Evolutionary conservation across 2,888 invertebrate species (phyloP).

Genomic region (Troglohyphantes excavatus): DNA sequence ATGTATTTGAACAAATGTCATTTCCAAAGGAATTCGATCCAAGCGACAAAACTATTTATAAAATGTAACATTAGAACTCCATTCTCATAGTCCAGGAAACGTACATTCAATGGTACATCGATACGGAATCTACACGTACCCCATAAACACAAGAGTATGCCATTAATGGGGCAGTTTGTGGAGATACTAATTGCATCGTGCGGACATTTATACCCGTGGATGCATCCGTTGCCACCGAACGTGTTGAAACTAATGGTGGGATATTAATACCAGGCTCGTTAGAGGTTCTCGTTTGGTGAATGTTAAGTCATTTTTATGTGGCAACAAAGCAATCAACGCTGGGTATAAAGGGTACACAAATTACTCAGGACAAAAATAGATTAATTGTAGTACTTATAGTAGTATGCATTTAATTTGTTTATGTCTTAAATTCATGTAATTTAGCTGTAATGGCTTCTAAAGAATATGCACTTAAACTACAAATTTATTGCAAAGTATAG

Average conservation of each 20-base stretch:
- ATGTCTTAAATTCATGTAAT: background rate
- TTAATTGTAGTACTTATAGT: background rate
- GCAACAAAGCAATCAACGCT: background rate
- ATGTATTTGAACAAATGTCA: no score
- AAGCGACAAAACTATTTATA: background rate
- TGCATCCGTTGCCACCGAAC: background rate
- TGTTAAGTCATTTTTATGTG: slow-evolving; percentile 1
- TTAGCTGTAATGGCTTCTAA: background rate
- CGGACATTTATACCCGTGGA: background rate
- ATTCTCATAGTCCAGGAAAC: background rate
- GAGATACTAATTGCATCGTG: background rate
- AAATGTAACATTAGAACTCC: background rate
- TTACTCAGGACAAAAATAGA: no score
- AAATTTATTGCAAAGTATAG: no score
- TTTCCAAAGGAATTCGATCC: no score
- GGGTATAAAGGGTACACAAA: no score
- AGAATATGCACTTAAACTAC: background rate
- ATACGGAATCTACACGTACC: background rate
- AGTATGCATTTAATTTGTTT: background rate
- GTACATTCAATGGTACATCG: background rate
- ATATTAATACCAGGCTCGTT: background rate
- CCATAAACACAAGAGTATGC: background rate
- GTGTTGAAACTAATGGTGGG: slow-evolving; percentile 26
- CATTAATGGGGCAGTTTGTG: background rate
- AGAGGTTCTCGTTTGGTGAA: background rate